Evolutionary conservation across 2,113 vertebrate species (phyloP).

Genomic region (Macrotus californicus): DNA sequence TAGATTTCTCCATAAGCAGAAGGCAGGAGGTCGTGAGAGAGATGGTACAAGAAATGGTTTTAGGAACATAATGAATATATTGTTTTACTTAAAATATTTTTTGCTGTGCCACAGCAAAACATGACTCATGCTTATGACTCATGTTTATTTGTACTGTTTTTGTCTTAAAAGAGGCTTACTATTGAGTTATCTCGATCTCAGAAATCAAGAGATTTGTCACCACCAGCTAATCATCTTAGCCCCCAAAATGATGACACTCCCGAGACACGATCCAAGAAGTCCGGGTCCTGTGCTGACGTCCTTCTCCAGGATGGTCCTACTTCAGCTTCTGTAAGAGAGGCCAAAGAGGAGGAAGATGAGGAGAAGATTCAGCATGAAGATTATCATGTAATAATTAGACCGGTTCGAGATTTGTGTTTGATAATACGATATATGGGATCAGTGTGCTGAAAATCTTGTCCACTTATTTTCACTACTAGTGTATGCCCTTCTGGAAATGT

Average conservation of each 20-base stretch:
- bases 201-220: conserved; percentile 92
- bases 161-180: conserved; percentile 87
- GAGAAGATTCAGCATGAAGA: conserved; percentile 92
- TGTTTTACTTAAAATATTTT: conserved; percentile 38
- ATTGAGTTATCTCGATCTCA: conserved; percentile 95
- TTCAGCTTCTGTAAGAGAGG: conserved; percentile 73
- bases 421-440: neutral
- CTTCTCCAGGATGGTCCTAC: conserved; percentile 75
- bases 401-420: neutral
- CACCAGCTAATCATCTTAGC: conserved; percentile 88
- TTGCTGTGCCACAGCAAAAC: neutral
- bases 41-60: neutral
- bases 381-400: conserved; percentile 86
- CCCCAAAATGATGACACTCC: conserved; percentile 85
- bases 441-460: neutral
- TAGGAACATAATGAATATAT: neutral
- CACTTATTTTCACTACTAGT: neutral
- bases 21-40: neutral
- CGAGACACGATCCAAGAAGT: conserved; percentile 82
- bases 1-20: neutral
- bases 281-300: conserved; percentile 74
- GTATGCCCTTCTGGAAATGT: neutral
- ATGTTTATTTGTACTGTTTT: neutral
- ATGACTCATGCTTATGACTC: neutral
- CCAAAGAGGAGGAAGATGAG: conserved; percentile 87